phyloP scores from a whole-genome alignment of 2,888 invertebrate genomes.

The Troilus luridus region DNA sequence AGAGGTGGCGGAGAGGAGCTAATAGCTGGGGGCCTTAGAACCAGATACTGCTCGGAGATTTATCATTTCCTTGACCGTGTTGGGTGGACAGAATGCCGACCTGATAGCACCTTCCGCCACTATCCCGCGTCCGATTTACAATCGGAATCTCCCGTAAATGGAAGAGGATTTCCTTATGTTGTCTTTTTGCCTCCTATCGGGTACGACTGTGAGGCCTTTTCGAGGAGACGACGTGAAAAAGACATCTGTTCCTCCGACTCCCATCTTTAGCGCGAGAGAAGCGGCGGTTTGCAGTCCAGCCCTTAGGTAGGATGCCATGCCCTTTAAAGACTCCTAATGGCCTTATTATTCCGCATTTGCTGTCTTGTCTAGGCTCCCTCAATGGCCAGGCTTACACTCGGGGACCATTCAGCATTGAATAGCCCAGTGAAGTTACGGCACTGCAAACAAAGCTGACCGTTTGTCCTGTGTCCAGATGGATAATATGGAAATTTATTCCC shows the following conservation, averaged over 20 bases:
- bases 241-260: slow-evolving; percentile 21
- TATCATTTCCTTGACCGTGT: slow-evolving; percentile 20
- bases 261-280: not conserved
- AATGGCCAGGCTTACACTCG: slow-evolving; percentile 16
- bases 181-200: not conserved
- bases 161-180: not conserved
- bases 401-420: slow-evolving; percentile 9
- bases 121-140: not conserved
- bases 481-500: not conserved
- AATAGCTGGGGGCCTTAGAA: not conserved
- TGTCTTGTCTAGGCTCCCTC: not conserved
- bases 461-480: not conserved
- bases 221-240: not conserved
- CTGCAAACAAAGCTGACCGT: not conserved
- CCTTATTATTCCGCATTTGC: slow-evolving; percentile 20
- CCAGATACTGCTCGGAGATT: slow-evolving; percentile 23
- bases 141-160: not conserved
- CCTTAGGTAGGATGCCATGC: not conserved
- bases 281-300: not conserved
- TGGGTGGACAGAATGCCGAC: not conserved
- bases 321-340: not conserved
- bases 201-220: slow-evolving; percentile 1
- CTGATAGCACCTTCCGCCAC: not conserved
- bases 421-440: not conserved
- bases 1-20: not conserved